These are phyloP conservation scores for Achatina immaculata DNA, from an alignment of 1,140 invertebrate genomes.

Conservation along the genomic window DNA sequence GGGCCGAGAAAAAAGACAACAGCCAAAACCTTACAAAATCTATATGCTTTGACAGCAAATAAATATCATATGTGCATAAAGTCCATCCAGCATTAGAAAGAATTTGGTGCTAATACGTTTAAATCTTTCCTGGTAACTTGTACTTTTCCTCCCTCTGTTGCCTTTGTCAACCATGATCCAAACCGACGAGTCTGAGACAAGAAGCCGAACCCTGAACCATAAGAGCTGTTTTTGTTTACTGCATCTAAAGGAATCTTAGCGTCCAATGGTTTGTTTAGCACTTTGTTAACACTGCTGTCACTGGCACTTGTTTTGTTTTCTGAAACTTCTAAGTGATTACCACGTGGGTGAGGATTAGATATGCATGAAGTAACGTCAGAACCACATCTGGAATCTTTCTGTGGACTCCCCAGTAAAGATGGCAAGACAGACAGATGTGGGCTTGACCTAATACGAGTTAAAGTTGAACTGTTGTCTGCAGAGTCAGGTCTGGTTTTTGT, in stretches of 20 bases:
- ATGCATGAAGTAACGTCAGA: background rate
- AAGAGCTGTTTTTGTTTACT: too few relatives aligned
- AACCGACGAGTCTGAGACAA: slow-evolving; percentile 14
- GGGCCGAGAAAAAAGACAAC: too few relatives aligned
- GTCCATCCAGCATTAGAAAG: background rate
- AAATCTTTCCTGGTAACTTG: slow-evolving; percentile 27
- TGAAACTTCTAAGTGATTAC: background rate
- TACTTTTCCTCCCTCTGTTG: slow-evolving; percentile 22
- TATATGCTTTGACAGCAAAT: too few relatives aligned
- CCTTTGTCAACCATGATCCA: slow-evolving; percentile 24
- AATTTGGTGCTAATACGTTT: slow-evolving; percentile 23
- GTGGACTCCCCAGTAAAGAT: background rate
- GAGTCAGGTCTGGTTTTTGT: background rate
- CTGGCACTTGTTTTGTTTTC: background rate
- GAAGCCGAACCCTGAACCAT: background rate
- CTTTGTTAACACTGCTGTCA: background rate
- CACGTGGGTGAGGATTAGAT: background rate
- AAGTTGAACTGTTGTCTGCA: background rate
- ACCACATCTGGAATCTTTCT: background rate
- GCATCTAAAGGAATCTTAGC: background rate
- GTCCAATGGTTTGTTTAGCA: background rate
- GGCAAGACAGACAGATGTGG: background rate
- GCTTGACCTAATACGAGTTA: background rate
- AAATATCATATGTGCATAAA: too few relatives aligned
- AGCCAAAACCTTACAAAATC: too few relatives aligned